phyloP scores from a whole-genome alignment of 2,888 invertebrate genomes.

The Drosophila niveifrons region DNA sequence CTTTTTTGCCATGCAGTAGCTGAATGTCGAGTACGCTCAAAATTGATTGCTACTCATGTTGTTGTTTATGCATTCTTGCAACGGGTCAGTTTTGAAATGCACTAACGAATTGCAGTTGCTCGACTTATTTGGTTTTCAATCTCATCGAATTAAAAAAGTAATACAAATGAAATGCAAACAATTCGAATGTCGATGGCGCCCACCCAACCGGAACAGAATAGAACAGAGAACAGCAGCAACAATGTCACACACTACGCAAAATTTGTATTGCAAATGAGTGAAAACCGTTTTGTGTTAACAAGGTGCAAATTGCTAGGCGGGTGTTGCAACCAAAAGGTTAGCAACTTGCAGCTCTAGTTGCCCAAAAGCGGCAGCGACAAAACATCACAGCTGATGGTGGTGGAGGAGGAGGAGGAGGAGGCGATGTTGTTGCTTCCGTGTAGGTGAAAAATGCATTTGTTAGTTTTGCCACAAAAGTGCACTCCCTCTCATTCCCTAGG shows the following conservation, averaged over 20 bases:
- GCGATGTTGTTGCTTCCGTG: slow-evolving; percentile 13
- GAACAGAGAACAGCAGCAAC: slow-evolving; percentile 26
- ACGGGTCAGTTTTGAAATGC: slow-evolving; percentile 41
- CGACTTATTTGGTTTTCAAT: not conserved
- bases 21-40: not conserved
- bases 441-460: slow-evolving; percentile 40
- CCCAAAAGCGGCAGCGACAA: slow-evolving; percentile 38
- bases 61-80: slow-evolving; percentile 38
- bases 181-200: slow-evolving; percentile 38
- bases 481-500: slow-evolving; percentile 33
- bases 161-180: slow-evolving; percentile 5
- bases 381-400: not conserved
- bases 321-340: slow-evolving; percentile 58
- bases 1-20: not conserved
- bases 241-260: slow-evolving; percentile 63
- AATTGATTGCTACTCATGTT: not conserved
- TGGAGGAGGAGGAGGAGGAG: slow-evolving; percentile 8
- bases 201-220: slow-evolving; percentile 46
- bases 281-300: slow-evolving; percentile 57
- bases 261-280: slow-evolving; percentile 63
- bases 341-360: slow-evolving; percentile 54
- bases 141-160: not conserved
- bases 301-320: slow-evolving; percentile 74
- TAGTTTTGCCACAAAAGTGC: slow-evolving; percentile 37
- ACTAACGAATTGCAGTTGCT: slow-evolving; percentile 1